Conservation (phyloP, 1,140 invertebrate species). For the Caenorhabditis brenneri region DNA sequence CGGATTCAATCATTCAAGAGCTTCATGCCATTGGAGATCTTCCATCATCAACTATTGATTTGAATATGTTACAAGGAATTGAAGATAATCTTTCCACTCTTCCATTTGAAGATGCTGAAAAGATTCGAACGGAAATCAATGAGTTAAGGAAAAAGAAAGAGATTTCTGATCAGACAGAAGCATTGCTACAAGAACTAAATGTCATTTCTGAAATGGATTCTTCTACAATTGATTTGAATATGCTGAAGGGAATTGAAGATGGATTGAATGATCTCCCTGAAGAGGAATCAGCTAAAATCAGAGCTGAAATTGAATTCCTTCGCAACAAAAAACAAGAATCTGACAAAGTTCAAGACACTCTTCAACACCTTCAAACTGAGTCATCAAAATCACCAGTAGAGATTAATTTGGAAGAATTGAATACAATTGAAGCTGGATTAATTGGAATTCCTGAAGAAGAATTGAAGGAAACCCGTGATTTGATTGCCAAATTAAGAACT, state of each 20-base stretch:
- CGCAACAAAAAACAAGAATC: background rate
- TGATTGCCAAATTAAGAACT: background rate
- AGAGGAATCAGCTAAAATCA: background rate
- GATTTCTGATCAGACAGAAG: background rate
- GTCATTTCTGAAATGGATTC: background rate
- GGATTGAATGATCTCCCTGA: background rate
- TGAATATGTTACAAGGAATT: background rate
- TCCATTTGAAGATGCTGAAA: background rate
- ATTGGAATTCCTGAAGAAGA: background rate
- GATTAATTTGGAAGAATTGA: slow-evolving; percentile 1
- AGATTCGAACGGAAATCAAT: slow-evolving; percentile 39
- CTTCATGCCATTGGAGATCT: background rate
- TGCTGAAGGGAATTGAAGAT: background rate
- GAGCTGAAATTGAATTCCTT: background rate
- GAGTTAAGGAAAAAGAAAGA: background rate
- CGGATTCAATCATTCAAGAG: background rate
- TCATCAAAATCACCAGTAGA: background rate
- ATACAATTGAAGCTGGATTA: background rate
- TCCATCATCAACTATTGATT: background rate
- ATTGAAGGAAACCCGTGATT: background rate
- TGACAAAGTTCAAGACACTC: background rate
- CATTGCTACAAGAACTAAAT: background rate
- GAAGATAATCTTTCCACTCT: background rate
- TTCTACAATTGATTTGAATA: background rate
- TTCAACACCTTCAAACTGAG: background rate